Evolutionary conservation across 1,140 invertebrate genomes (phyloP).

Genomic region (Trachymyrmex septentrionalis): DNA sequence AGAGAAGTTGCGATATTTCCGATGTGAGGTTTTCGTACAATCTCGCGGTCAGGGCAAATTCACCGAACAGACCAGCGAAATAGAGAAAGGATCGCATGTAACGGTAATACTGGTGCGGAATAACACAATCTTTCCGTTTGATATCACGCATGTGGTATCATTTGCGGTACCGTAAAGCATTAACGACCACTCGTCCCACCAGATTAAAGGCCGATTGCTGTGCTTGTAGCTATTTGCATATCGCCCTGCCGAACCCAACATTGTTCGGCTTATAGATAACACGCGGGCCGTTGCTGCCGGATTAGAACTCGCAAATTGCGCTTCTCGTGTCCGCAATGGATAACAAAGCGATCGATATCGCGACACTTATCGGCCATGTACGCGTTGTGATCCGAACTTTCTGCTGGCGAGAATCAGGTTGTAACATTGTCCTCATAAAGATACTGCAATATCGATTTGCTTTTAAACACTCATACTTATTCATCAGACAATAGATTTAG

Average conservation of each 20-base stretch:
- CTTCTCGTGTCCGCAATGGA: background rate
- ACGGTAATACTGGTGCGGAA: constrained; percentile 16
- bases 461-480: background rate
- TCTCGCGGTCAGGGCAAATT: background rate
- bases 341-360: background rate
- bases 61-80: background rate
- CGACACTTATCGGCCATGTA: constrained; percentile 26
- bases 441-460: background rate
- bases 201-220: constrained; percentile 66
- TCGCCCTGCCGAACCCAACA: constrained; percentile 57
- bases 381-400: constrained; percentile 12
- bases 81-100: constrained; percentile 21
- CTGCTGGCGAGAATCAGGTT: background rate
- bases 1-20: background rate
- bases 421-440: background rate
- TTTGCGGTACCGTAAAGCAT: constrained; percentile 51
- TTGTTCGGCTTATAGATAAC: constrained; percentile 49
- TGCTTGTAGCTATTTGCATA: constrained; percentile 74
- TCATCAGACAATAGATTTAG: background rate
- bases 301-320: constrained; percentile 42
- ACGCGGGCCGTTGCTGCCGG: background rate
- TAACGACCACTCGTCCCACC: constrained; percentile 51
- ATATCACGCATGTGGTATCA: constrained; percentile 44
- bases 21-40: constrained; percentile 17
- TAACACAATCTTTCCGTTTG: constrained; percentile 29